Evolutionary conservation across 2,113 vertebrate species (phyloP).

Genomic region (Oenanthe melanoleuca): DNA sequence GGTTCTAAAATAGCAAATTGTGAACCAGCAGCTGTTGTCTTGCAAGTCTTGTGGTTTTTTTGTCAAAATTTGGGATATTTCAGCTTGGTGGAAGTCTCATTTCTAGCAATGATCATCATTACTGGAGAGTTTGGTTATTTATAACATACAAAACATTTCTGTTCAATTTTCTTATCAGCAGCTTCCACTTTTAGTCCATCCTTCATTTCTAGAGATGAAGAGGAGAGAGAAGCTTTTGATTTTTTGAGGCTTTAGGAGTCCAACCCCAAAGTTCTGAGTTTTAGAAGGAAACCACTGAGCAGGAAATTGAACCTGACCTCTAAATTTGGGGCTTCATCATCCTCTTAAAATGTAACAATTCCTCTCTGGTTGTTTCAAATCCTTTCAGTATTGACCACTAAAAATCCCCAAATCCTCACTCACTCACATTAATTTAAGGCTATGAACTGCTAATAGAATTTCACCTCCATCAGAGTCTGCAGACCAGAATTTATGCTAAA

Average conservation of each 20-base stretch:
- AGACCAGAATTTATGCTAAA: neutral
- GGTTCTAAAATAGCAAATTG: neutral
- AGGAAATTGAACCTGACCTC: neutral
- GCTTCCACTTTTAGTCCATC: neutral
- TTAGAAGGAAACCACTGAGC: neutral
- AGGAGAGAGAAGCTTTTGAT: neutral
- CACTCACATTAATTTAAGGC: neutral
- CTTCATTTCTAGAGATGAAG: neutral
- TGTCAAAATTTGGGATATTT: accelerated
- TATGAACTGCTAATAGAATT: neutral
- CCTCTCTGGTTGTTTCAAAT: neutral
- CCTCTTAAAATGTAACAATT: neutral
- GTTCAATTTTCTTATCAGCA: neutral
- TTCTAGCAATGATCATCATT: neutral
- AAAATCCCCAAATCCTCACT: neutral
- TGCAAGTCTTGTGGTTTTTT: neutral
- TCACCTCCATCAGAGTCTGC: neutral
- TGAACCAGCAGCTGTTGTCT: neutral
- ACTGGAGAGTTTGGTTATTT: neutral
- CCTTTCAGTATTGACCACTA: too few species aligned
- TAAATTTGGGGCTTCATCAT: neutral
- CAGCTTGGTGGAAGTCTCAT: neutral
- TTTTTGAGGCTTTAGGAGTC: neutral
- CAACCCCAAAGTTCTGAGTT: neutral
- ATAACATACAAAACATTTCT: neutral